Evolutionary conservation across 2,888 invertebrate genomes (phyloP).

Genomic region (Ctena decussata): DNA sequence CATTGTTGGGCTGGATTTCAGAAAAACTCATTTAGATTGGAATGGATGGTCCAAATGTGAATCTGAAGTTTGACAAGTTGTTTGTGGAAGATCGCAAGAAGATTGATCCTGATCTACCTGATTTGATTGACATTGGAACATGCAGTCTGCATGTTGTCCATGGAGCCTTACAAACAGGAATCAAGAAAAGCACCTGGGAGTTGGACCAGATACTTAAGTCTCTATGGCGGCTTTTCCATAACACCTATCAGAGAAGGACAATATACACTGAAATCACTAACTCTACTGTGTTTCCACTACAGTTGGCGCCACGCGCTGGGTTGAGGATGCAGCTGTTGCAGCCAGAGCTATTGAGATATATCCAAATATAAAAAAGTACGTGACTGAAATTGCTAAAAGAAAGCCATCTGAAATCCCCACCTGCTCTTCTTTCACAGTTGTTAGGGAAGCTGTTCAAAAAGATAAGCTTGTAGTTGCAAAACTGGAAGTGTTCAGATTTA

Average conservation of each 20-base stretch:
- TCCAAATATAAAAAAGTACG: not conserved
- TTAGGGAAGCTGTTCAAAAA: not conserved
- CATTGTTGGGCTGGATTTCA: conserved; percentile 25
- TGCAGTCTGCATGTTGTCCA: conserved; percentile 81
- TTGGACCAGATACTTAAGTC: conserved; percentile 5
- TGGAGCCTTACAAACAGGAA: conserved; percentile 78
- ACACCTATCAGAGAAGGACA: conserved; percentile 33
- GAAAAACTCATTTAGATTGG: conserved; percentile 35
- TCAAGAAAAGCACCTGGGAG: conserved; percentile 67
- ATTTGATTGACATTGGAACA: conserved; percentile 74
- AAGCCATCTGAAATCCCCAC: not conserved
- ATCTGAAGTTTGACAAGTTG: conserved; percentile 20
- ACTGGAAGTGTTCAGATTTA: not conserved
- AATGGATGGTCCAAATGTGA: conserved; percentile 50
- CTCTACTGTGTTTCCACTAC: conserved; percentile 23
- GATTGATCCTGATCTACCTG: conserved; percentile 23
- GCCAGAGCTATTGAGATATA: conserved; percentile 44
- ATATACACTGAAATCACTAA: conserved; percentile 24
- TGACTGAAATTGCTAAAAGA: not conserved
- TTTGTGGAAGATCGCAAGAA: conserved; percentile 24
- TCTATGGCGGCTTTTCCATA: conserved; percentile 35
- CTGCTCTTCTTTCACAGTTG: not conserved
- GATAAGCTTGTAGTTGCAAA: conserved; percentile 2
- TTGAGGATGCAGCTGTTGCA: conserved; percentile 42
- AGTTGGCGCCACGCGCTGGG: conserved; percentile 42